Evolutionary conservation across 2,797 vertebrate species (phyloP), one percentile per base, ranked within the genome.

Genomic region (Anomalospiza imberbis): DNA sequence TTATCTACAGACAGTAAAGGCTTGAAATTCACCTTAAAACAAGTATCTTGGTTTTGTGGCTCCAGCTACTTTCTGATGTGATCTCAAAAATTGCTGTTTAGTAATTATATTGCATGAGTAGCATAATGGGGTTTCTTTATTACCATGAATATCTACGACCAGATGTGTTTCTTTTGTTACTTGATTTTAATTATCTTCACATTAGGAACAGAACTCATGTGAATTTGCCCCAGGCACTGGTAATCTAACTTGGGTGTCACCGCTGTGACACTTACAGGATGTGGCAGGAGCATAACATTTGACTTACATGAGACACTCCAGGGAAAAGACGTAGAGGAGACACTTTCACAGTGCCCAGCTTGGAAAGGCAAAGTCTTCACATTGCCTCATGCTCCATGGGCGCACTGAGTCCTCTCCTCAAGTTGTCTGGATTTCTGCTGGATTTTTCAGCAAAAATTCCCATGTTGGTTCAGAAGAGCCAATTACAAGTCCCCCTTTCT

Each of bases 121-220:
- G 12, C 44, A 47, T 75, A 75, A 83, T 45, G 50, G 26, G 10
- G 3, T 87, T 94, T 88, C 47, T 80, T 88, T 85, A 72, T 93
- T 80, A 45, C 42, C 50, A 29, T 19, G 44, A 83, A 62, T 75
- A 61, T 75, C 70, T 88, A 88, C 0, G 4, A 72, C 24, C 70
- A 93, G 73, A 76, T 70, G 51, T 73, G 66, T 84, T 94, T 61
- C 51, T 84, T 89, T 62, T 0, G 0, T 88, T 94, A 62, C 76
- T 88, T 93, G 73, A 90, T 75, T 95, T 90, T 91, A 90, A 90
- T 84, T 95, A 90, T 94, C 77, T 95, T 79, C 83, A 79, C 34
- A 34, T 88, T 60, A 90, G 85, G 60, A 93, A 70, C 29, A 89
- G 29, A 50, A n/a, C 85, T 91, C 18, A 53, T 40, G 65, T 85